These are phyloP conservation scores for Leptosomus discolor DNA, from an alignment of 2,113 vertebrate genomes.

Conservation along the genomic window DNA sequence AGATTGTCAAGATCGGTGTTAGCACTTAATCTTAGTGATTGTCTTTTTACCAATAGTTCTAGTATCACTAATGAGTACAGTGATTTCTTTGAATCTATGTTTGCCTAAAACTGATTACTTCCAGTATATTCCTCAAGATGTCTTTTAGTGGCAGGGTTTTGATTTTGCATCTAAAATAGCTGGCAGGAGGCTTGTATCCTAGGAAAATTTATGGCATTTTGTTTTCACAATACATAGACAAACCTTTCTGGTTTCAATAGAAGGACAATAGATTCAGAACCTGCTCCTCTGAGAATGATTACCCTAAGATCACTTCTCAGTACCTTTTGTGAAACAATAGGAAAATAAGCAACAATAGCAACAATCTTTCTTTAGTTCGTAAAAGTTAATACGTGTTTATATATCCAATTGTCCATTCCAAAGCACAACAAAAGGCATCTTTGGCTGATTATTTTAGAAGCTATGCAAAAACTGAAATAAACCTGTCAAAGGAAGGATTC, in stretches of 20 bases:
- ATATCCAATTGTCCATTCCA: background rate
- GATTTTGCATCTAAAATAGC: background rate
- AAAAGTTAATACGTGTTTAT: background rate
- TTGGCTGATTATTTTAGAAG: background rate
- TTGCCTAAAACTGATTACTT: background rate
- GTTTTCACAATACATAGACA: accelerated
- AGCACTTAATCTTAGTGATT: accelerated
- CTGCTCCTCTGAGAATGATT: background rate
- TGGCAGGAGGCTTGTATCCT: background rate
- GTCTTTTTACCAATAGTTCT: background rate
- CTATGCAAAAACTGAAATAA: background rate
- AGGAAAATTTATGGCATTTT: background rate
- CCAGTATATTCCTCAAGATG: background rate
- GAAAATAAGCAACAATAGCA: background rate
- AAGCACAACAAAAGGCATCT: background rate
- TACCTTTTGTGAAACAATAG: background rate
- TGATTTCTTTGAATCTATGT: background rate
- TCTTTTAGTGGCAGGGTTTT: background rate
- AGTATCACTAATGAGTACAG: background rate
- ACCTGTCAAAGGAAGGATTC: background rate
- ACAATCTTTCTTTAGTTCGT: background rate
- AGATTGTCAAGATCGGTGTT: background rate
- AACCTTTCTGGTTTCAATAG: background rate
- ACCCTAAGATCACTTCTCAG: background rate
- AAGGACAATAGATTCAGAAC: background rate